Conservation (phyloP, 2,797 vertebrate species). For the Paguma larvata region DNA sequence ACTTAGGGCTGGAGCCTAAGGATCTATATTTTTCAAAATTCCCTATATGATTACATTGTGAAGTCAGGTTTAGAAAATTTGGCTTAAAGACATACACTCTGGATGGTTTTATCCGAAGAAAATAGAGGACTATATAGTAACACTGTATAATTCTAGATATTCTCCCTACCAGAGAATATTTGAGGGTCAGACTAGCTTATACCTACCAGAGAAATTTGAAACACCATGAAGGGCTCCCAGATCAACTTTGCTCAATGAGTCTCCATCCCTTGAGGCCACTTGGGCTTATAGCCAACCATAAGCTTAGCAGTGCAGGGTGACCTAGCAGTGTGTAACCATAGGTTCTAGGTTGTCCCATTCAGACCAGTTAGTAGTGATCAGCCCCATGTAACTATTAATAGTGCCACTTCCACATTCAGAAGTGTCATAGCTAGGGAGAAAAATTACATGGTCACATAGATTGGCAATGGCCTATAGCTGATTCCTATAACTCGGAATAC, state of each 20-base stretch:
- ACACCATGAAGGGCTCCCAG: neutral
- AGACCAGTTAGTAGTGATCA: neutral
- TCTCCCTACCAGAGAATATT: neutral
- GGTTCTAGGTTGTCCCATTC: neutral
- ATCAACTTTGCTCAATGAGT: conserved; percentile 35
- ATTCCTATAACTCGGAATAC: neutral
- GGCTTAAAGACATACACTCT: neutral
- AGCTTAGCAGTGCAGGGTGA: neutral
- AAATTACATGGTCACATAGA: neutral
- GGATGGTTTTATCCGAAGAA: neutral
- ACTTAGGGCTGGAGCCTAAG: neutral
- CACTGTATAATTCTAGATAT: neutral
- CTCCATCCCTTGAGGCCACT: neutral
- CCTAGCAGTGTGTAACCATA: neutral
- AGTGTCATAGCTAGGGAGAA: neutral
- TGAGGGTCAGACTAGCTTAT: neutral
- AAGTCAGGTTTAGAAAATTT: conserved; percentile 37
- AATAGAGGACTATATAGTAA: neutral
- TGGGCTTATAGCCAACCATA: conserved; percentile 35
- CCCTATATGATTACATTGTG: neutral
- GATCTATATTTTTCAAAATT: neutral
- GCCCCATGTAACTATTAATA: neutral
- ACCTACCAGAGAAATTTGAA: conserved; percentile 41
- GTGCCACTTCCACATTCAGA: neutral
- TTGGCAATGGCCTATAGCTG: neutral